Conservation (phyloP, 2,113 vertebrate genomes). For the Strigops habroptila region DNA sequence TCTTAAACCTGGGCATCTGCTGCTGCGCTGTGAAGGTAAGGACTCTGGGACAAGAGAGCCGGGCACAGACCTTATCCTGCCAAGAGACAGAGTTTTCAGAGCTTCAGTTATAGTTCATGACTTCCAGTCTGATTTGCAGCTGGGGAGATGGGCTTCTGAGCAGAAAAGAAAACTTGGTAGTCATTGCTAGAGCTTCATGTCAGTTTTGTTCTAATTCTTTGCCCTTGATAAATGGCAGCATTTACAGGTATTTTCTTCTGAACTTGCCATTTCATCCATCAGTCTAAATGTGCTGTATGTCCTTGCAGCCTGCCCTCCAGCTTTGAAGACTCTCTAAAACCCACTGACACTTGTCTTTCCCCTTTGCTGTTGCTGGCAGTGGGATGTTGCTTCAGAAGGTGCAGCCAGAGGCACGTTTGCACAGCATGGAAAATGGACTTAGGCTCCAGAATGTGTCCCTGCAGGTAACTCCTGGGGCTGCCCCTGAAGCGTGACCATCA, state of each 20-base stretch:
- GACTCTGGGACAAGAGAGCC: background rate
- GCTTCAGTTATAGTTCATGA: background rate
- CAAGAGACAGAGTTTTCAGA: background rate
- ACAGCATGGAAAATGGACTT: slow-evolving; percentile 41
- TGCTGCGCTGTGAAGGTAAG: rapidly evolving
- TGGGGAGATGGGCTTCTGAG: background rate
- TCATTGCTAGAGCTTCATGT: background rate
- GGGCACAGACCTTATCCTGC: background rate
- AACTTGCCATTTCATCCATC: background rate
- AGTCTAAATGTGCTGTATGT: background rate
- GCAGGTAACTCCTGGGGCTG: background rate
- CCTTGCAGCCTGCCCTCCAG: background rate
- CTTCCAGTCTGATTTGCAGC: background rate
- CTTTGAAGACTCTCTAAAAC: background rate
- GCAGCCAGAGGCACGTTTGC: slow-evolving; percentile 32
- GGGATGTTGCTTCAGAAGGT: slow-evolving; percentile 58
- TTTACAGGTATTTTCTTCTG: background rate
- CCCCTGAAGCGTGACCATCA: rapidly evolving
- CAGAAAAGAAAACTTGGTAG: background rate
- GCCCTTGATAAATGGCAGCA: background rate
- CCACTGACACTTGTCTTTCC: background rate
- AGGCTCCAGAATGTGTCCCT: slow-evolving; percentile 26
- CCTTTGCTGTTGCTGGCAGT: slow-evolving; percentile 25
- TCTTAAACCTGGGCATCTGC: background rate
- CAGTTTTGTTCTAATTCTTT: background rate